Percentiles rank a stretch among this genome's conserved stretches.
phyloP scores from a whole-genome alignment of 2,797 vertebrate genomes.

The Bufotes viridis region DNA sequence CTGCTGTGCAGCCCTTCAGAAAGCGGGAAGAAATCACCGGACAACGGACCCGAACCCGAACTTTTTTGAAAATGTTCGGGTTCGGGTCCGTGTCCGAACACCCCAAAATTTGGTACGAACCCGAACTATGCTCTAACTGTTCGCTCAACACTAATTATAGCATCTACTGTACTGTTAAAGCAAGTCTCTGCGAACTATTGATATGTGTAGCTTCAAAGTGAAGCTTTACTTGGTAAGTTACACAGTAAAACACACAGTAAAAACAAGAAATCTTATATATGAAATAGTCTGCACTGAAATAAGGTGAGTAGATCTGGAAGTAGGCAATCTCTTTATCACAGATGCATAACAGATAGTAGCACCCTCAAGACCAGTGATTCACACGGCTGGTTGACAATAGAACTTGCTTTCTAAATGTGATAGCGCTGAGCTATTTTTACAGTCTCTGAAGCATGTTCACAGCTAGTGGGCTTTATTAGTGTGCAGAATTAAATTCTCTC shows the following conservation, averaged over 20 bases:
- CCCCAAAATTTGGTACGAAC: too few species aligned
- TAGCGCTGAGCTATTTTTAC: conserved; percentile 70
- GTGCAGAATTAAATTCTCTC: conserved; percentile 72
- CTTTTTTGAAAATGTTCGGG: too few species aligned
- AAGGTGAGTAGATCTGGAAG: conserved; percentile 15
- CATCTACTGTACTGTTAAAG: background rate
- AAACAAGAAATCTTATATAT: background rate
- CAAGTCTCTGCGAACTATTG: background rate
- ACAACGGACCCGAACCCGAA: too few species aligned
- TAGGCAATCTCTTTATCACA: conserved; percentile 52
- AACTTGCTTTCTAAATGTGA: conserved; percentile 73
- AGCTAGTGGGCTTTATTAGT: conserved; percentile 69
- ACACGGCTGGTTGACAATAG: conserved; percentile 64
- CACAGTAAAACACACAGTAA: background rate
- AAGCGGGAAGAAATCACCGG: too few species aligned
- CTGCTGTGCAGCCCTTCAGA: too few species aligned
- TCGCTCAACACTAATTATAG: too few species aligned
- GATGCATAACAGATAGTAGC: conserved; percentile 63
- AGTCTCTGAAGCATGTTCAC: conserved; percentile 70
- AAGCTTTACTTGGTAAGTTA: background rate
- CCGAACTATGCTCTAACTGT: too few species aligned
- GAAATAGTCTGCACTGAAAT: background rate
- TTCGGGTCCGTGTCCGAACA: too few species aligned
- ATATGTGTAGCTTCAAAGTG: background rate
- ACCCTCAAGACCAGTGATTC: conserved; percentile 62